Conservation (phyloP, 2,113 vertebrate genomes). For the Gracilinanus agilis region DNA sequence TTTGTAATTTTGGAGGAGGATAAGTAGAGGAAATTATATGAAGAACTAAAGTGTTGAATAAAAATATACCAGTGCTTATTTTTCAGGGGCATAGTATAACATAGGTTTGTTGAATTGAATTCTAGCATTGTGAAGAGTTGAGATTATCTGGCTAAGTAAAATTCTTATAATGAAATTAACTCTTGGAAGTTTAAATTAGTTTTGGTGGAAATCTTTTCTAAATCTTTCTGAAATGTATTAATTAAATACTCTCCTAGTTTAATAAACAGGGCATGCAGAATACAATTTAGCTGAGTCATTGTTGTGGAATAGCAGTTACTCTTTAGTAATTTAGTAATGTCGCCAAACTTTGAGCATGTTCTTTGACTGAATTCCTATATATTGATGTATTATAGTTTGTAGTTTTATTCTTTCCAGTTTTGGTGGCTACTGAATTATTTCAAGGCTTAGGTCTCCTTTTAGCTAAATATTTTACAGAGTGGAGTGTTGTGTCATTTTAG, state of each 20-base stretch:
- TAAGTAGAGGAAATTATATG: background rate
- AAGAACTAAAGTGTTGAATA: background rate
- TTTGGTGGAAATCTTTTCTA: conserved; percentile 9
- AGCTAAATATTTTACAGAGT: background rate
- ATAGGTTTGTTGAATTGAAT: background rate
- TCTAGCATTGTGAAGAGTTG: conserved; percentile 17
- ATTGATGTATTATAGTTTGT: background rate
- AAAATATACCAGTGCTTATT: background rate
- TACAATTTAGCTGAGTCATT: background rate
- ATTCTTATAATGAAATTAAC: conserved; percentile 22
- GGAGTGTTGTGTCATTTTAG: background rate
- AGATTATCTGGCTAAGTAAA: background rate
- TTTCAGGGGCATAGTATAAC: background rate
- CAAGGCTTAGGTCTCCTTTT: background rate
- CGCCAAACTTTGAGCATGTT: background rate
- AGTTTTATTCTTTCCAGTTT: background rate
- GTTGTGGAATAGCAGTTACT: background rate
- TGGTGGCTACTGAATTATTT: background rate
- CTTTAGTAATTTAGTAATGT: background rate
- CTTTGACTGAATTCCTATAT: background rate
- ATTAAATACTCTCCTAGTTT: conserved; percentile 1
- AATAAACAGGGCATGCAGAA: background rate
- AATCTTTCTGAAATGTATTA: background rate
- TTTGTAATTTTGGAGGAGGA: background rate
- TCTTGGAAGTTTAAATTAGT: conserved; percentile 3